Conservation (phyloP, 2,797 vertebrate genomes). For the Esox masquinongy region DNA sequence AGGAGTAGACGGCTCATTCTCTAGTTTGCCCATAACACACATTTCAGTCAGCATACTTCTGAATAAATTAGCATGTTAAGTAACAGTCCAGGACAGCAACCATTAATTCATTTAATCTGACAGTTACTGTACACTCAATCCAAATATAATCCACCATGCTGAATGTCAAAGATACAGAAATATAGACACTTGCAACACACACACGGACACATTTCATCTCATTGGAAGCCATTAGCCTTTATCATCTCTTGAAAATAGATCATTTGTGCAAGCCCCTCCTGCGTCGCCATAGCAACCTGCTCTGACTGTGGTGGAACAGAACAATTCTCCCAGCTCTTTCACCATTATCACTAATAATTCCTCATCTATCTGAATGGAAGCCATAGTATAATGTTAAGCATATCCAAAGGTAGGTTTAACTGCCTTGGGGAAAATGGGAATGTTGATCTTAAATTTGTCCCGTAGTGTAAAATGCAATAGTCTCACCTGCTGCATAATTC, state of each 20-base stretch:
- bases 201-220: constrained; percentile 54
- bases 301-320: constrained; percentile 45
- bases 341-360: constrained; percentile 26
- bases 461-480: not conserved
- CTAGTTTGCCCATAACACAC: constrained; percentile 32
- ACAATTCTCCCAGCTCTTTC: constrained; percentile 29
- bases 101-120: not conserved
- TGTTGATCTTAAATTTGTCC: not conserved
- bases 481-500: not conserved
- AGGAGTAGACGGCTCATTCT: constrained; percentile 21
- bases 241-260: constrained; percentile 66
- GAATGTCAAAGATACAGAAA: not conserved
- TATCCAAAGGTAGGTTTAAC: not conserved
- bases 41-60: constrained; percentile 34
- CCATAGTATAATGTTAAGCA: not conserved
- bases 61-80: constrained; percentile 59
- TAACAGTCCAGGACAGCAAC: constrained; percentile 37
- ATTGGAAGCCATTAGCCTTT: constrained; percentile 57
- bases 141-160: not conserved
- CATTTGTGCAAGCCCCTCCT: constrained; percentile 49
- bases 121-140: not conserved
- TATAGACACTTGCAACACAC: not conserved
- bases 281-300: constrained; percentile 73
- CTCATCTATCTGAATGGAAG: constrained; percentile 18
- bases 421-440: not conserved